Evolutionary conservation across 2,888 invertebrate genomes (phyloP).

Genomic region (Lasioglossum figueresi): DNA sequence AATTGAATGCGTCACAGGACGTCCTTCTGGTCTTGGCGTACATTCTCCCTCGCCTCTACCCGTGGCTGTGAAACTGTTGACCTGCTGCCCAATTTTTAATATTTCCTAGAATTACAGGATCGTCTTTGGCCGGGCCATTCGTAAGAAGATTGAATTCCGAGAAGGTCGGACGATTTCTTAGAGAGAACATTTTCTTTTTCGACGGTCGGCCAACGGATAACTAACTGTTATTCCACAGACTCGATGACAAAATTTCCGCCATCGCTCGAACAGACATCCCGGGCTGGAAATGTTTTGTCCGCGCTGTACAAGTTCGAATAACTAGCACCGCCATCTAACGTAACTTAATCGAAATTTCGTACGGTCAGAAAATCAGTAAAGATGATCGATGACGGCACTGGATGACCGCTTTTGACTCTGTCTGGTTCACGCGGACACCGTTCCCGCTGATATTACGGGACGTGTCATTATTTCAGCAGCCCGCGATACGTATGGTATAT

Average conservation of each 20-base stretch:
- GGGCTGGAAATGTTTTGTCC: conserved; percentile 69
- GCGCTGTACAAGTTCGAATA: conserved; percentile 23
- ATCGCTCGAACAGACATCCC: conserved; percentile 69
- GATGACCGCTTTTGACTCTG: conserved; percentile 17
- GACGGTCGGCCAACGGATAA: background rate
- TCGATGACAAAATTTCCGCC: conserved; percentile 66
- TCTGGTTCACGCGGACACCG: background rate
- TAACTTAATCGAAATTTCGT: conserved; percentile 28
- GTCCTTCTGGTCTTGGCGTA: conserved; percentile 78
- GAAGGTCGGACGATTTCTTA: conserved; percentile 31
- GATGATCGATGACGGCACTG: conserved; percentile 34
- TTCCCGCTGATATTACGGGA: conserved; percentile 26
- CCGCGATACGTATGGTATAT: conserved; percentile 75
- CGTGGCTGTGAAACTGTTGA: conserved; percentile 61
- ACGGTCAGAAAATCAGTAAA: conserved; percentile 20
- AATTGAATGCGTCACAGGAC: conserved; percentile 81
- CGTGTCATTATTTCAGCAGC: conserved; percentile 68
- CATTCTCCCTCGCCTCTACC: conserved; percentile 72
- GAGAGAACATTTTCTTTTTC: conserved; percentile 73
- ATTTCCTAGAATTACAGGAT: conserved; percentile 65
- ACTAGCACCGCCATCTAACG: conserved; percentile 47
- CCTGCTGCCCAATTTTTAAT: conserved; percentile 47
- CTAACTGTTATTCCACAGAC: conserved; percentile 15
- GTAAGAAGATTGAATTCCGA: background rate
- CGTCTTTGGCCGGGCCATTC: background rate